Evolutionary conservation across 2,888 invertebrate genomes (phyloP).

Genomic region (Ellobium chinense): DNA sequence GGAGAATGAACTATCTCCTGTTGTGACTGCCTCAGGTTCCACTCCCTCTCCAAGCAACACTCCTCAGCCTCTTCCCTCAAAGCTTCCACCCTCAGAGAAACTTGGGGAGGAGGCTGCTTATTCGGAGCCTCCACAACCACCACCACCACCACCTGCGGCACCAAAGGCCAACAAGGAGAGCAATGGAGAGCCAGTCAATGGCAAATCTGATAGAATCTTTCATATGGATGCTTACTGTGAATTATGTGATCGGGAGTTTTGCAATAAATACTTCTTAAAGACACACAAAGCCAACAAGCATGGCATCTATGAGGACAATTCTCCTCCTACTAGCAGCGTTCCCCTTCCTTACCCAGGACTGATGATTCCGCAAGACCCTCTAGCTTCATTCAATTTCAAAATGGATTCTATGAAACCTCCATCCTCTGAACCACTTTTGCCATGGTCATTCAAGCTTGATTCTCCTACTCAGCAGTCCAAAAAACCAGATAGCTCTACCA

Average conservation of each 20-base stretch:
- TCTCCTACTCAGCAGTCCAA: constrained; percentile 23
- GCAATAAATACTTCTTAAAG: constrained; percentile 98
- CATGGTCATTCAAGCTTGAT: constrained; percentile 47
- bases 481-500: constrained; percentile 3
- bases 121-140: constrained; percentile 9
- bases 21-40: constrained; percentile 13
- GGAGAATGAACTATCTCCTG: constrained; percentile 36
- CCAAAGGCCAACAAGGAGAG: constrained; percentile 22
- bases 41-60: constrained; percentile 14
- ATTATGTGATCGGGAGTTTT: constrained; percentile 98
- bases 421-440: constrained; percentile 50
- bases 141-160: not conserved
- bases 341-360: constrained; percentile 57
- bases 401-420: constrained; percentile 48
- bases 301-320: constrained; percentile 84
- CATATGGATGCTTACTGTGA: constrained; percentile 98
- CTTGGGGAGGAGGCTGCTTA: not conserved
- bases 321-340: constrained; percentile 64
- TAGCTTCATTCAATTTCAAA: constrained; percentile 55
- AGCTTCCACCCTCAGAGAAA: constrained; percentile 4
- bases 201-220: constrained; percentile 83
- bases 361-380: constrained; percentile 63
- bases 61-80: not conserved
- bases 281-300: constrained; percentile 99
- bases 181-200: not conserved